Conservation (phyloP, 2,113 vertebrate genomes). For the Egretta garzetta region DNA sequence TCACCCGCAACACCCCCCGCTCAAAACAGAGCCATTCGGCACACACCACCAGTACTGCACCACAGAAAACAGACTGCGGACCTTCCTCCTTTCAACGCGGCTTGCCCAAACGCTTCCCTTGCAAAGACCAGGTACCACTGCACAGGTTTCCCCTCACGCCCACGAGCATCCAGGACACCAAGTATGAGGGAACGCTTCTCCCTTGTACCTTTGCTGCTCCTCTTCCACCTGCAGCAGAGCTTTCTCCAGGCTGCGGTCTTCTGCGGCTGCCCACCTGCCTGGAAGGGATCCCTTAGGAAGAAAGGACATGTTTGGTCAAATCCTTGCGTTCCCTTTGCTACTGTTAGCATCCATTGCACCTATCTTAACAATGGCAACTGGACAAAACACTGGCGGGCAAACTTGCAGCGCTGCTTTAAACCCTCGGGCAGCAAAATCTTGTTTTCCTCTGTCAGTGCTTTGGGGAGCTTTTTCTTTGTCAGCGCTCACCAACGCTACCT, state of each 20-base stretch:
- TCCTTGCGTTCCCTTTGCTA: background rate
- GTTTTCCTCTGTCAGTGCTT: background rate
- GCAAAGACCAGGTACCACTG: background rate
- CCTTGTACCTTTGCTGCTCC: slow-evolving; percentile 86
- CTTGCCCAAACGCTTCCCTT: background rate
- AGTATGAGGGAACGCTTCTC: no score
- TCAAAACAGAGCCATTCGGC: background rate
- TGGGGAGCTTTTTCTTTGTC: background rate
- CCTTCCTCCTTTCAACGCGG: background rate
- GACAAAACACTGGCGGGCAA: background rate
- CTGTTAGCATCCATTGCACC: background rate
- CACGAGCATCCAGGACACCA: background rate
- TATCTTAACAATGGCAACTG: background rate
- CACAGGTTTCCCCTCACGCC: background rate
- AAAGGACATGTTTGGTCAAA: background rate
- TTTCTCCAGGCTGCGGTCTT: slow-evolving; percentile 83
- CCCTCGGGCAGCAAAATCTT: background rate
- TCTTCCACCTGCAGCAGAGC: slow-evolving; percentile 86
- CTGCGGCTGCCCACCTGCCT: slow-evolving; percentile 68
- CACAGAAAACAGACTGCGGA: background rate
- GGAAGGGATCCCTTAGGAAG: slow-evolving; percentile 53
- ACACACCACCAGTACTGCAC: background rate
- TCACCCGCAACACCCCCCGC: background rate
- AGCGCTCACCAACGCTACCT: background rate
- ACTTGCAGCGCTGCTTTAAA: background rate